Base-by-base conservation (phyloP, 64 coral and sea anemone genomes). In the Stichodactyla helianthus region DNA sequence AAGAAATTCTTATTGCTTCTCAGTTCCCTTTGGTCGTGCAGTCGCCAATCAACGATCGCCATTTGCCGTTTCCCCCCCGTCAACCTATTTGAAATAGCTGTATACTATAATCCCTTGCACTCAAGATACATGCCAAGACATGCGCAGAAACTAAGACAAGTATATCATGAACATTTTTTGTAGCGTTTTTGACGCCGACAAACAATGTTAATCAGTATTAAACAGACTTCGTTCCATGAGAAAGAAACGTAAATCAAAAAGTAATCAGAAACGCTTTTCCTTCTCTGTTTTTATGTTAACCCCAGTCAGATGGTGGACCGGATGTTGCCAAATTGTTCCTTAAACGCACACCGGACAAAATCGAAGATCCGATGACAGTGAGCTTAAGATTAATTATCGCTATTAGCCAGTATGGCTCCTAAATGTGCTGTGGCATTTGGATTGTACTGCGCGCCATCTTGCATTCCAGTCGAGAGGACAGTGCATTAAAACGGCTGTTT, bases 301-400 rank as follows among this genome's bases (percentile, higher is more conserved):
- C 22, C 1, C 6, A 65, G 8, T 23, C 62, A 65, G 62, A 65
- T 63, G 60, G 19, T 65, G 62, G 19, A 65, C 19, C 62, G 62
- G 62, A 65, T n/a, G 62, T 65, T 5, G 19, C 19, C 12, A 18
- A 63, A 63, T 63, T 63, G 60, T 19, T 63, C 19, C 16, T 63
- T 63, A 65, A 65, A 65, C 22, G 8, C 19, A n/a, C 18, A 65
- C 22, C 5, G 62, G 20, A n/a, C 5, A 20, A 7, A 65, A 65
- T 65, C 22, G 35, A 65, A 18, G 62, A 65, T 65, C 22, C 62
- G 62, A 65, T 7, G 62, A 65, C 62, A 65, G 19, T 17, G 12
- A 65, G 62, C 62, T 65, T n/a, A 65, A 13, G 62, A 65, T 65
- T 65, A 20, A 65, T 65, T 65, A 65, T 65, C 62, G 62, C 62